Conservation (phyloP, 2,888 invertebrate genomes). For the Archaeoteleia sp. region DNA sequence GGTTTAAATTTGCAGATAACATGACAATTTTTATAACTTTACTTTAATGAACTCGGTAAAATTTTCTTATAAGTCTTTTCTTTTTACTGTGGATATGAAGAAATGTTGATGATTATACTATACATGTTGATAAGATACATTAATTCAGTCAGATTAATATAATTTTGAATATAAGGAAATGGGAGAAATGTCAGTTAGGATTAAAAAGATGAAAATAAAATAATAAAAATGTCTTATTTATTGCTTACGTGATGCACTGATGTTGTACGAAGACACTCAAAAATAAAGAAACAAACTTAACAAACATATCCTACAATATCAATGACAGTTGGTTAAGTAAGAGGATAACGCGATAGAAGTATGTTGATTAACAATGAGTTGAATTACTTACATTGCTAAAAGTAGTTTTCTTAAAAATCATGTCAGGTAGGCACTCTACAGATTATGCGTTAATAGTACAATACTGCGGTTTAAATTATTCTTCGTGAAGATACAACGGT, state of each 20-base stretch:
- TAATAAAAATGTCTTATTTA: conserved; percentile 57
- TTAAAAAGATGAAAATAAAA: conserved; percentile 18
- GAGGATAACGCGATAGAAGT: conserved; percentile 54
- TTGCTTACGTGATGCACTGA: conserved; percentile 55
- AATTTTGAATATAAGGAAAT: too few species aligned
- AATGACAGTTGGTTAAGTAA: conserved; percentile 49
- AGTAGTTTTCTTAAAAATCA: conserved; percentile 49
- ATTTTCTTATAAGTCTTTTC: too few species aligned
- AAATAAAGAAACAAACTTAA: conserved; percentile 54
- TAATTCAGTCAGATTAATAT: too few species aligned
- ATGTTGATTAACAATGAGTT: conserved; percentile 59
- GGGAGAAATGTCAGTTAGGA: conserved; percentile 12
- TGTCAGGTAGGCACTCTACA: conserved; percentile 53
- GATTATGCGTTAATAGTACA: conserved; percentile 55
- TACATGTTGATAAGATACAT: too few species aligned
- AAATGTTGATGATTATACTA: too few species aligned
- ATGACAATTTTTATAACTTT: too few species aligned
- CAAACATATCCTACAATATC: conserved; percentile 55
- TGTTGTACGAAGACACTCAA: conserved; percentile 50
- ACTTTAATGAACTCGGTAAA: too few species aligned
- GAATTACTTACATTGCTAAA: conserved; percentile 51
- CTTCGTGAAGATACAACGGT: conserved; percentile 19
- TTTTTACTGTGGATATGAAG: too few species aligned
- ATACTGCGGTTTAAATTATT: conserved; percentile 51
- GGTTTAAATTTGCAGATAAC: too few species aligned